These are phyloP conservation scores for Megathymus violae DNA, from an alignment of 1,140 invertebrate species.

Conservation along the genomic window DNA sequence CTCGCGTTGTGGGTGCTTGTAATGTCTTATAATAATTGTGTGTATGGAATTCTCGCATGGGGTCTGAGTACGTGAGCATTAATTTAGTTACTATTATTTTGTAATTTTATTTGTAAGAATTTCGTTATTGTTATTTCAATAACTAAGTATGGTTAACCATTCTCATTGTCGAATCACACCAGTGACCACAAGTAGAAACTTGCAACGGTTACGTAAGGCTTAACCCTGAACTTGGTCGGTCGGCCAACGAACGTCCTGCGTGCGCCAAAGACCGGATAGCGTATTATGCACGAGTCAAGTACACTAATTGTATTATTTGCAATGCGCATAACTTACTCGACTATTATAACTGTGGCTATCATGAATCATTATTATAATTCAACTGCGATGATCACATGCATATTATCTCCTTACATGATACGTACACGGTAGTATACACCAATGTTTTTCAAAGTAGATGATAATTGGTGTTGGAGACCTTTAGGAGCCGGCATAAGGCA, in stretches of 20 bases:
- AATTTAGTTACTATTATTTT: too few species aligned
- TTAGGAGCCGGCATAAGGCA: too few species aligned
- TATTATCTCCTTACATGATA: conserved; percentile 8
- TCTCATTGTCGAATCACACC: too few species aligned
- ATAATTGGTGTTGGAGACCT: too few species aligned
- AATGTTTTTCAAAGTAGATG: neutral
- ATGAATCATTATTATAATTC: conserved; percentile 26
- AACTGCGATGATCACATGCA: neutral
- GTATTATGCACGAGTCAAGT: conserved; percentile 23
- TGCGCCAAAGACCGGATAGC: conserved; percentile 21
- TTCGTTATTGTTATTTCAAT: too few species aligned
- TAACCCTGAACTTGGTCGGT: conserved; percentile 23
- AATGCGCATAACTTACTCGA: conserved; percentile 31
- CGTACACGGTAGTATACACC: neutral
- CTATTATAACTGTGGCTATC: conserved; percentile 29
- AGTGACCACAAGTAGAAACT: neutral
- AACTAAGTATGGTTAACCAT: too few species aligned
- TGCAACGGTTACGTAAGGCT: conserved; percentile 15
- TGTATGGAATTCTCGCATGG: too few species aligned
- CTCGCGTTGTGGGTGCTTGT: too few species aligned
- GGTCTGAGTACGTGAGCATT: too few species aligned
- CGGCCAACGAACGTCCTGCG: conserved; percentile 27
- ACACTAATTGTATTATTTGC: conserved; percentile 31
- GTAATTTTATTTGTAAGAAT: too few species aligned
- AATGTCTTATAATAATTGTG: too few species aligned